Conservation (phyloP, 2,113 vertebrate species). For the Ceratotherium simum region DNA sequence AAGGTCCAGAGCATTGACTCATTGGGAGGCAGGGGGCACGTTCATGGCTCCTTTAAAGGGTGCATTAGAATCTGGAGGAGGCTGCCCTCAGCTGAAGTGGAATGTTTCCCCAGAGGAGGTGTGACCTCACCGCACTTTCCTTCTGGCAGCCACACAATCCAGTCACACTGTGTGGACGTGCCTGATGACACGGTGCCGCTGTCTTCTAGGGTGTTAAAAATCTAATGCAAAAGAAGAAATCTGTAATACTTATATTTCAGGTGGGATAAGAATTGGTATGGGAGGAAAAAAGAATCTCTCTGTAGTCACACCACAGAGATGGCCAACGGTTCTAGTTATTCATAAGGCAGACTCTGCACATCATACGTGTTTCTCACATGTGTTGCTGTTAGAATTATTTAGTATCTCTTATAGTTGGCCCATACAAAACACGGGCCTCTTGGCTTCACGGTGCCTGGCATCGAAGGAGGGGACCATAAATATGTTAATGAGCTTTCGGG, state of each 20-base stretch:
- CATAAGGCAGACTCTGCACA: not conserved
- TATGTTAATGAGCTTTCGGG: not conserved
- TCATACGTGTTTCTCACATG: not conserved
- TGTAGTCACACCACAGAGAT: not conserved
- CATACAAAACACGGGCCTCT: not conserved
- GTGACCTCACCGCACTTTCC: not conserved
- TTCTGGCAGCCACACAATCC: accelerated
- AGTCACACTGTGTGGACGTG: too few relatives aligned
- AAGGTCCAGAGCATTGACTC: not conserved
- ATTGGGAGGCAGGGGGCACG: not conserved
- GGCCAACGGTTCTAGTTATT: not conserved
- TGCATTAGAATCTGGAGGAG: not conserved
- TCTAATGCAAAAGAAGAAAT: not conserved
- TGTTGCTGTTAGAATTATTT: not conserved
- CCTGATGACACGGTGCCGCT: accelerated
- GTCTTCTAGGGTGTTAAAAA: not conserved
- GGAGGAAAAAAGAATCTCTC: not conserved
- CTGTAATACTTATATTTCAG: not conserved
- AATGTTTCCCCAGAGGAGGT: not conserved
- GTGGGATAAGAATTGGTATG: not conserved
- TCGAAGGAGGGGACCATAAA: not conserved
- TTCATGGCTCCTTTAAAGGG: not conserved
- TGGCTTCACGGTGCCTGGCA: not conserved
- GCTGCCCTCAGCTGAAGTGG: not conserved
- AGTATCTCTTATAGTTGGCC: not conserved